Conservation (phyloP, 2,797 vertebrate genomes). For the Enteromius paludinosus region DNA sequence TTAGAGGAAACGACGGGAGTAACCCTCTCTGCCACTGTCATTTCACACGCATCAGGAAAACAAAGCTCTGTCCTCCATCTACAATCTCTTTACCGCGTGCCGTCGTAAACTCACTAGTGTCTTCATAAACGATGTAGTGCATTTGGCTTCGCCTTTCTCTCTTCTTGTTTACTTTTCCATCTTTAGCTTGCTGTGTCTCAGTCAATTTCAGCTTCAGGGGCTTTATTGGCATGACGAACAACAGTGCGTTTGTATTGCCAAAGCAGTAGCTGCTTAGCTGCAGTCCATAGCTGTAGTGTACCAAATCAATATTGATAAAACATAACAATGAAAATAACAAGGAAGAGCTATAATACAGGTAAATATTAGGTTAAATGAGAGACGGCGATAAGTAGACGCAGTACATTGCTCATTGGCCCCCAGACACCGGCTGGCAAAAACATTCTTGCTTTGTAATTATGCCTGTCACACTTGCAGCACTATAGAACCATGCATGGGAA, state of each 20-base stretch:
- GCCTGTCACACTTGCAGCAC: constrained; percentile 36
- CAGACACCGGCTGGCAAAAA: neutral
- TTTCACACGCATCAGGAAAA: constrained; percentile 38
- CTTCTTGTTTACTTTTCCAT: constrained; percentile 14
- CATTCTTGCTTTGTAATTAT: constrained; percentile 48
- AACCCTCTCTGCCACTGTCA: constrained; percentile 20
- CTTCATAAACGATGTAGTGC: constrained; percentile 28
- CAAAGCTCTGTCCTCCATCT: constrained; percentile 50
- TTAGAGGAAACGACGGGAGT: constrained; percentile 12
- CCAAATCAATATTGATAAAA: constrained; percentile 20
- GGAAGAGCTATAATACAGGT: constrained; percentile 4
- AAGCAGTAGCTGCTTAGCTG: neutral
- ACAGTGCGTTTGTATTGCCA: constrained; percentile 10
- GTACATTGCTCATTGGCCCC: constrained; percentile 20
- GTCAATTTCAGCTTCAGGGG: constrained; percentile 28
- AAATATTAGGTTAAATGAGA: constrained; percentile 14
- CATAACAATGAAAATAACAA: constrained; percentile 16
- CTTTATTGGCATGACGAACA: constrained; percentile 26
- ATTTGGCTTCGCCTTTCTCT: constrained; percentile 21
- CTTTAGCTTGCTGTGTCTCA: constrained; percentile 25
- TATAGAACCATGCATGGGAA: constrained; percentile 50
- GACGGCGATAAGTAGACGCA: neutral
- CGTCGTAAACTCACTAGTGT: constrained; percentile 43
- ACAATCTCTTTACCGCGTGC: constrained; percentile 37
- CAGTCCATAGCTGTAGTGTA: neutral